phyloP scores from a whole-genome alignment of 2,113 vertebrate genomes.

The Lampris incognitus region DNA sequence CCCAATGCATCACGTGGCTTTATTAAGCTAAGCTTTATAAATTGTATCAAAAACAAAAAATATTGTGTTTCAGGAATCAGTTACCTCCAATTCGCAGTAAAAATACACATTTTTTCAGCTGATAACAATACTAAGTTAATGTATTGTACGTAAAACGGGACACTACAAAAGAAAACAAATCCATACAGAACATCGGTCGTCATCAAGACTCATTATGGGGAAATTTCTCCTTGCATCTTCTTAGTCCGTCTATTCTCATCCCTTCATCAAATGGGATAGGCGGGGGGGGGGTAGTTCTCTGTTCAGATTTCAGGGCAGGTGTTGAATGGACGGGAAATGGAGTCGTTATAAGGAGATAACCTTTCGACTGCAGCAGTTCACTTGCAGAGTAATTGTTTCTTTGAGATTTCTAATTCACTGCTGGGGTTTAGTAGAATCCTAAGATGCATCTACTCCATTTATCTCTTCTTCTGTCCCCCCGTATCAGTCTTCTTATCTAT shows the following conservation, averaged over 20 bases:
- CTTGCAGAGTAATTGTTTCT: conserved; percentile 55
- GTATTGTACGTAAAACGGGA: no score
- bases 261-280: conserved; percentile 45
- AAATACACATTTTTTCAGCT: no score
- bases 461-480: background rate
- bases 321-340: conserved; percentile 33
- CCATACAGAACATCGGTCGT: conserved; percentile 45
- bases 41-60: no score
- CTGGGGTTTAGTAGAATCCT: conserved; percentile 22
- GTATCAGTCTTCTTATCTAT: background rate
- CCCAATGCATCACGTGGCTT: no score
- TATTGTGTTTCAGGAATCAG: no score
- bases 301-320: conserved; percentile 35
- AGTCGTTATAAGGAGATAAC: conserved; percentile 56
- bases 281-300: conserved; percentile 25
- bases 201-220: conserved; percentile 65
- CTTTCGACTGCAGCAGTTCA: conserved; percentile 52
- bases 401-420: conserved; percentile 39
- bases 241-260: conserved; percentile 61
- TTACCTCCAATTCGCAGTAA: no score
- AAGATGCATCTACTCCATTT: conserved; percentile 11
- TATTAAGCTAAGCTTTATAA: no score
- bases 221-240: conserved; percentile 49
- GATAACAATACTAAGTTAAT: no score
- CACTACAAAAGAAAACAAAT: no score